Evolutionary conservation across 2,888 invertebrate species (phyloP).

Genomic region (Helicoverpa assulta): DNA sequence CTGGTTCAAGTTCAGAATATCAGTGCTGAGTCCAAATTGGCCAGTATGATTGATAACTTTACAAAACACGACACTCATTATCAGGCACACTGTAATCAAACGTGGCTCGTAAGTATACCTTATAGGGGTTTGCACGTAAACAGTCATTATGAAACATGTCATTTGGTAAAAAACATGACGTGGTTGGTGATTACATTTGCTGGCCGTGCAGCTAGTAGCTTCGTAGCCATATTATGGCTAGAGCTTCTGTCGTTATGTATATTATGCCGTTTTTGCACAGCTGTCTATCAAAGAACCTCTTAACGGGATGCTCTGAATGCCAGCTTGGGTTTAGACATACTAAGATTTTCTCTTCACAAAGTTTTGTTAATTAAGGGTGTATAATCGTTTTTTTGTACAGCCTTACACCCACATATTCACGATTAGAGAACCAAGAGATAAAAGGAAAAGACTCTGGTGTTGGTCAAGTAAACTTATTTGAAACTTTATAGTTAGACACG

Average conservation of each 20-base stretch:
- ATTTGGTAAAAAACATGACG: conserved; percentile 74
- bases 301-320: conserved; percentile 12
- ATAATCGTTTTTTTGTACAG: not conserved
- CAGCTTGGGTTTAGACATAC: not conserved
- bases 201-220: conserved; percentile 66
- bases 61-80: conserved; percentile 48
- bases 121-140: conserved; percentile 57
- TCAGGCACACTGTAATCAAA: conserved; percentile 46
- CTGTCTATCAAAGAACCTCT: conserved; percentile 18
- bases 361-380: not conserved
- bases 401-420: too few species aligned
- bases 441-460: not conserved
- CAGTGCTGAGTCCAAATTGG: conserved; percentile 5
- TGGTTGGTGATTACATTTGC: conserved; percentile 72
- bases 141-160: conserved; percentile 72
- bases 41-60: conserved; percentile 31
- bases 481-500: not conserved
- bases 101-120: conserved; percentile 47
- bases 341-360: not conserved
- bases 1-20: conserved; percentile 3
- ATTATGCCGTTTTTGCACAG: conserved; percentile 38
- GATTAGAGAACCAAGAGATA: too few species aligned
- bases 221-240: conserved; percentile 65
- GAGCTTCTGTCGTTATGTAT: conserved; percentile 16
- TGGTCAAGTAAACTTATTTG: not conserved